Conservation (phyloP, 2,113 vertebrate species). For the Cyanoderma ruficeps region DNA sequence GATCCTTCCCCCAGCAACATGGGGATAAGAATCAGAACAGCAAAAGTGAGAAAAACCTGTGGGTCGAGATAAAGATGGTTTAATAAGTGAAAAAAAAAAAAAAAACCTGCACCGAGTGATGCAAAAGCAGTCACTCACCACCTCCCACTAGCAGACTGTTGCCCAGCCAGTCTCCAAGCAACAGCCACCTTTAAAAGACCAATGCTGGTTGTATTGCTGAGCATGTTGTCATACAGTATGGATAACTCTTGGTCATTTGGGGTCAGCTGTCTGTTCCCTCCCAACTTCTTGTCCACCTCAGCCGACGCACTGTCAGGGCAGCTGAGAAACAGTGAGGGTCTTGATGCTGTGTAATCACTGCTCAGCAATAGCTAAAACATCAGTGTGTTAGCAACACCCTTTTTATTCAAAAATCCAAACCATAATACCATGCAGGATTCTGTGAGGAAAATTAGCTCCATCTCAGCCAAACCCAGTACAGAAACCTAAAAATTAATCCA, state of each 20-base stretch:
- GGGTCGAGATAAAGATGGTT: neutral
- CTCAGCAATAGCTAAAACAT: neutral
- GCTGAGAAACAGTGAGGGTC: neutral
- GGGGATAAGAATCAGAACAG: neutral
- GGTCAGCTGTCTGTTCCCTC: neutral
- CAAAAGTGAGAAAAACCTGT: slow-evolving; percentile 18
- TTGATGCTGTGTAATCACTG: neutral
- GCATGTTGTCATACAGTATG: neutral
- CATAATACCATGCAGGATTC: neutral
- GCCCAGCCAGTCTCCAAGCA: slow-evolving; percentile 31
- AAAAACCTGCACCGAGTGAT: neutral
- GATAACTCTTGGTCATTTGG: neutral
- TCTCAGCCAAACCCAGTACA: neutral
- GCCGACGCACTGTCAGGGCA: neutral
- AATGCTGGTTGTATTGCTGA: neutral
- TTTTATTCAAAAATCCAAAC: neutral
- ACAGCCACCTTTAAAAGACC: neutral
- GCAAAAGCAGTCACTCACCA: slow-evolving; percentile 6
- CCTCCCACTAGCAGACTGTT: slow-evolving; percentile 36
- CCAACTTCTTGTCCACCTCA: neutral
- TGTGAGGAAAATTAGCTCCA: neutral
- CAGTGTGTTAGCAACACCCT: neutral
- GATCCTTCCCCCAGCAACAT: neutral
- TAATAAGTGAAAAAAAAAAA: neutral
- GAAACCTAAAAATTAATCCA: neutral